Base-by-base conservation (phyloP, 2,797 vertebrate genomes). In the Okamejei kenojei region DNA sequence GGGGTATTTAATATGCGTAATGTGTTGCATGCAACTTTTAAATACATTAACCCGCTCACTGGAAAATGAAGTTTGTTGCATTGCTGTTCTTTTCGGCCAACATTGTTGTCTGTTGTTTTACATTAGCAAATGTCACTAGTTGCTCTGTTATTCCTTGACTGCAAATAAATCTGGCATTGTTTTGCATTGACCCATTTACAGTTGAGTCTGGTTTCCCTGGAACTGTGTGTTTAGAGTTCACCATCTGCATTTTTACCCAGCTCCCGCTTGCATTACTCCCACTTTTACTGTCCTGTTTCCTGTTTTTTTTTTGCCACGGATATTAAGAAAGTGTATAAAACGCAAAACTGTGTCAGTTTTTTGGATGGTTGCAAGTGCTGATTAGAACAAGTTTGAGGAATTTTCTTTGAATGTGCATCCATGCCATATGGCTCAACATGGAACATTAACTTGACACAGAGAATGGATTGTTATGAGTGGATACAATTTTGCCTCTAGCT, bases 371-470 rank as follows among this genome's bases (percentile, higher is more conserved):
- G 95, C 96, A 96, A 97, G 95, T 97, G 97, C 97, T 97, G 96
- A 97, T 97, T 96, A 96, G 96, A 97, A 97, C 97, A 97, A 97
- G 96, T 97, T 96, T 96, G 97, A 96, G 97, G 97, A 97, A 96
- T 97, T 96, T 97, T 97, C 96, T 96, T 97, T 97, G 95, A 96
- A 95, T 95, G 95, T 96, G 96, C 97, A 97, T 96, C 96, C 95
- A 94, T 95, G 95, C 96, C 97, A 97, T 97, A 98, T 98, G 97
- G 97, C 97, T 96, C 95, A 95, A 96, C 96, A 97, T 95, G 96
- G 96, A 96, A 96, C 97, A 97, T 98, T 98, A 97, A 97, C 96
- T 96, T 98, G 97, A 98, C 96, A 97, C 96, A 95, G 96, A 96
- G 97, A 97, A 97, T 97, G 95, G 97, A 98, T 98, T 96, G 96